phyloP scores from a whole-genome alignment of 2,888 invertebrate genomes.

The Quadroppia sp. region DNA sequence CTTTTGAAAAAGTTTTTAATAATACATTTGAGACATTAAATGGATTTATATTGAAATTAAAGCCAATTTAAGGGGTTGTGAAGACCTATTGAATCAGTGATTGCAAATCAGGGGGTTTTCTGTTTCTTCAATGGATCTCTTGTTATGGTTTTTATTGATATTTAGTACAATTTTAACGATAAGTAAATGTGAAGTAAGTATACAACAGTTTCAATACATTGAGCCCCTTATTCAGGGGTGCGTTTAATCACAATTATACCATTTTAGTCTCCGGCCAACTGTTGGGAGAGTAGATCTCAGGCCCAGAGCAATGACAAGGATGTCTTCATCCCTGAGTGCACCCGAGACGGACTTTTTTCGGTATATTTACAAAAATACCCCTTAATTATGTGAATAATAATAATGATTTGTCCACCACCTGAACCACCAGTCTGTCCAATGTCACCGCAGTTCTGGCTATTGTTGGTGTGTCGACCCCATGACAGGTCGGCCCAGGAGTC shows the following conservation, averaged over 20 bases:
- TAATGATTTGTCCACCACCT: not conserved
- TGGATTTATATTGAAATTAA: no score
- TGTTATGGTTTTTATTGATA: not conserved
- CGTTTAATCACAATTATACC: not conserved
- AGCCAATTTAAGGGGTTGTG: no score
- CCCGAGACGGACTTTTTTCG: constrained; percentile 37
- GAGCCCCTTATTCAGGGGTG: not conserved
- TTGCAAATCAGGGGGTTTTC: no score
- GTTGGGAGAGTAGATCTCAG: not conserved
- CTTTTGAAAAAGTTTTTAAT: no score
- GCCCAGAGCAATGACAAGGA: constrained; percentile 17
- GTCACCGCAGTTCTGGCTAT: constrained; percentile 35
- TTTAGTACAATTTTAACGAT: not conserved
- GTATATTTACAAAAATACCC: not conserved
- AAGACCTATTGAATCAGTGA: no score
- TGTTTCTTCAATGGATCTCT: not conserved
- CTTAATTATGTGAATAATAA: not conserved
- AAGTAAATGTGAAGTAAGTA: not conserved
- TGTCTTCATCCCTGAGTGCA: constrained; percentile 37
- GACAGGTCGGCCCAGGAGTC: constrained; percentile 35
- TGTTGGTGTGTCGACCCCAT: constrained; percentile 38
- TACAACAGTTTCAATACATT: not conserved
- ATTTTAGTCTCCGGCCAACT: not conserved
- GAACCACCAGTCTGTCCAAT: constrained; percentile 28
- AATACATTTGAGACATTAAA: no score